Evolutionary conservation across 1,140 invertebrate genomes (phyloP).

Genomic region (Lepidostoma basale): DNA sequence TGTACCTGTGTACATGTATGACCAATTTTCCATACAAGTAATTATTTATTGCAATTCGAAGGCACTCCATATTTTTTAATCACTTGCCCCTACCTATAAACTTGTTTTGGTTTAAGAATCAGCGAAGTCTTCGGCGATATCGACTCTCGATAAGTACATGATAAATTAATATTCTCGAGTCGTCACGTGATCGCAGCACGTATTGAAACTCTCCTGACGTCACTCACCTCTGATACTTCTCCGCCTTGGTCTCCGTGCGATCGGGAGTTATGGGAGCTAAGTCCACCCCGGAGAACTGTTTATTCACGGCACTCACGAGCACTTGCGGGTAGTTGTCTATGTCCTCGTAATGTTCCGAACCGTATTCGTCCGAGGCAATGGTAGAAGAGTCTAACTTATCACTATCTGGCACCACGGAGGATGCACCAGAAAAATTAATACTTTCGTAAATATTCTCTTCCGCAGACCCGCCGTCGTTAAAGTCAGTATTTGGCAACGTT

Average conservation of each 20-base stretch:
- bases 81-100: too few relatives aligned
- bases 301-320: slow-evolving; percentile 59
- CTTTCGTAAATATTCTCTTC: slow-evolving; percentile 57
- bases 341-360: slow-evolving; percentile 57
- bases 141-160: too few relatives aligned
- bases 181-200: not conserved
- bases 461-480: slow-evolving; percentile 47
- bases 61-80: too few relatives aligned
- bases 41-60: too few relatives aligned
- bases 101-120: too few relatives aligned
- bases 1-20: too few relatives aligned
- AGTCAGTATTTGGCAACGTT: not conserved
- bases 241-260: slow-evolving; percentile 56
- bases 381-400: slow-evolving; percentile 57
- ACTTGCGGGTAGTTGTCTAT: slow-evolving; percentile 54
- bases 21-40: too few relatives aligned
- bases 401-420: slow-evolving; percentile 55
- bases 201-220: too few relatives aligned
- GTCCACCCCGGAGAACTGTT: slow-evolving; percentile 57
- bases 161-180: too few relatives aligned
- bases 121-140: too few relatives aligned
- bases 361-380: slow-evolving; percentile 58
- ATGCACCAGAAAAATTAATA: slow-evolving; percentile 58
- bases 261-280: slow-evolving; percentile 52
- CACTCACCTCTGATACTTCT: slow-evolving; percentile 59